Base-by-base conservation (phyloP, 2,888 invertebrate genomes). In the Prosopocoilus inquinatus region DNA sequence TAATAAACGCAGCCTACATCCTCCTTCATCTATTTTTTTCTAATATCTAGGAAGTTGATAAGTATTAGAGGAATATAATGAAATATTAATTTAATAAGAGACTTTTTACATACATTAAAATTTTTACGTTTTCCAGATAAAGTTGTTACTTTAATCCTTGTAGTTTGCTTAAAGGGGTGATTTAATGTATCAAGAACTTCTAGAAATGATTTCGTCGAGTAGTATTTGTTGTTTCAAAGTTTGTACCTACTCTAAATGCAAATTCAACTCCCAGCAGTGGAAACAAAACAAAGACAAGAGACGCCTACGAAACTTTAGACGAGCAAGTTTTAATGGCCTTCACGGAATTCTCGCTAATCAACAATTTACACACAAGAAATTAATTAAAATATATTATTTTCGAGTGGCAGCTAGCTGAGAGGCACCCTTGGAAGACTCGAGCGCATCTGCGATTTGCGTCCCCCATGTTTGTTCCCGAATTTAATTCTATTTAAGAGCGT, bases 161-260 rank as follows among this genome's bases (percentile, higher is more conserved):
- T 2, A 3, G 20, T 20, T 20, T 20, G 20, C 43, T 15, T 16
- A 41, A 41, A 32, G 50, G 43, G 61, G 46, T 59, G 57, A 61
- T 62, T 60, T 62, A 58, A 57, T 60, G 58, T 54, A 52, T 55
- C 63, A 62, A 62, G 63, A 67, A 67, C 63, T 65, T 52, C 67
- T 65, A 60, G 61, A 62, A 67, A 63, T 63, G 62, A 62, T 65
- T 67, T 65, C 62, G 58, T 58, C 58, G 47, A 60, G 56, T 55
- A 55, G 65, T 68, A 68, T 72, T 72, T 71, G 72, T 74, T 72
- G 71, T 70, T 66, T 64, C 68, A 70, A 74, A 74, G 65, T 75
- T 75, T 72, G 71, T 71, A 72, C 71, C 72, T 71, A 72, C 71
- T 75, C 70, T 74, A 75, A 74, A 75, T 75, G 75, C 71, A 75